These are phyloP conservation scores for Myotis myotis DNA, from an alignment of 2,797 vertebrate species.

Conservation along the genomic window DNA sequence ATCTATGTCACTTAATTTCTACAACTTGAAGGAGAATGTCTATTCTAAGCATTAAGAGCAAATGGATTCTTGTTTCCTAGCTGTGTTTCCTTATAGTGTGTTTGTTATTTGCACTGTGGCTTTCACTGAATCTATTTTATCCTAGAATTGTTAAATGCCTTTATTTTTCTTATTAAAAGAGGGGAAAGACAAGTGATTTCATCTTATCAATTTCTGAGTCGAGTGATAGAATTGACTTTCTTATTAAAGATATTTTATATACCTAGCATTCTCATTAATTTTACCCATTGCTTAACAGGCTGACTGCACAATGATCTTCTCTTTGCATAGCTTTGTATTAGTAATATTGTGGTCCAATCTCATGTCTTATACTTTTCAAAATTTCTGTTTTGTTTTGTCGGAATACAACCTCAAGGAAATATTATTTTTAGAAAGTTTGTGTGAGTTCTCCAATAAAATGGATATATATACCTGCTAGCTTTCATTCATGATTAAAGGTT, in stretches of 20 bases:
- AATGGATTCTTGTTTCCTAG: not conserved
- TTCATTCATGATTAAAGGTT: not conserved
- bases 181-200: not conserved
- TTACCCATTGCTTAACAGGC: not conserved
- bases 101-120: not conserved
- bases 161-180: constrained; percentile 5
- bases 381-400: constrained; percentile 29
- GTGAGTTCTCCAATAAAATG: not conserved
- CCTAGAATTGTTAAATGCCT: not conserved
- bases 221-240: not conserved
- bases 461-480: not conserved
- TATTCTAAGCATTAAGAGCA: not conserved
- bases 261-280: not conserved
- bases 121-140: not conserved
- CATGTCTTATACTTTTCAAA: not conserved
- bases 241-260: not conserved
- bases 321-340: not conserved
- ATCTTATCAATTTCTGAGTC: not conserved
- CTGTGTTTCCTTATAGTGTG: not conserved
- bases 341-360: not conserved
- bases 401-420: not conserved
- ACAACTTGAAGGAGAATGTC: not conserved
- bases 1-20: not conserved
- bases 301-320: not conserved
- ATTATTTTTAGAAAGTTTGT: not conserved